Percentiles rank a stretch among this genome's conserved stretches.
Conservation (phyloP, 1,140 invertebrate genomes). For the Hermetia illucens region DNA sequence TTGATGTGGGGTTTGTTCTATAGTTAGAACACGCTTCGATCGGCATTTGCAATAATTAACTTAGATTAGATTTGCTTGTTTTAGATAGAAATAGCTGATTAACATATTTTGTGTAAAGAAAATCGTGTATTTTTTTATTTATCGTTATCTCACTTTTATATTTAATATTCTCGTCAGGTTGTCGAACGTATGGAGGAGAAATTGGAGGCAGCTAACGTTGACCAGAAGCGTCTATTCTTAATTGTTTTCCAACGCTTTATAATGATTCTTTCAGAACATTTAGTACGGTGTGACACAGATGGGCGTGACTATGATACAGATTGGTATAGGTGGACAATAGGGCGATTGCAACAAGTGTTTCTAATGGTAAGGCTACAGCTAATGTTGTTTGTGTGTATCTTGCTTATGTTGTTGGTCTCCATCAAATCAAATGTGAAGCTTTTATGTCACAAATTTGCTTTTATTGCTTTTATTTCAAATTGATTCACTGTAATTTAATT, state of each 20-base stretch:
- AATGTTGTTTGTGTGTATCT: constrained; percentile 5
- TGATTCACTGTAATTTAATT: no score
- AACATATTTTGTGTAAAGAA: no score
- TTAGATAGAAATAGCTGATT: no score
- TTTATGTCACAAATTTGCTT: neutral
- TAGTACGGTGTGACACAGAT: constrained; percentile 85
- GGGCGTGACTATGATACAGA: constrained; percentile 84
- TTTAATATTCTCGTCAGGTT: constrained; percentile 33
- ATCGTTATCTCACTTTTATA: no score
- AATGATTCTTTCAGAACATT: constrained; percentile 93
- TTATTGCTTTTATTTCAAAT: neutral
- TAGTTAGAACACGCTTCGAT: no score
- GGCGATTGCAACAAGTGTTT: constrained; percentile 89
- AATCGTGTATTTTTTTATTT: no score
- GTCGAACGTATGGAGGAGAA: constrained; percentile 94
- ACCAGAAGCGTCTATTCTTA: constrained; percentile 93
- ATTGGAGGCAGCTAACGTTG: constrained; percentile 83
- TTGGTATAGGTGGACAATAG: constrained; percentile 95
- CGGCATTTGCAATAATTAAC: no score
- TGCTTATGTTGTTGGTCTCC: neutral
- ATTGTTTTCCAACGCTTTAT: constrained; percentile 98
- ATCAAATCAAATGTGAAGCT: neutral
- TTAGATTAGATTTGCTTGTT: no score
- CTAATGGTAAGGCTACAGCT: constrained; percentile 53
- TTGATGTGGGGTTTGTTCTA: no score